phyloP scores from a whole-genome alignment of 2,888 invertebrate genomes.

The Dolomedes plantarius region DNA sequence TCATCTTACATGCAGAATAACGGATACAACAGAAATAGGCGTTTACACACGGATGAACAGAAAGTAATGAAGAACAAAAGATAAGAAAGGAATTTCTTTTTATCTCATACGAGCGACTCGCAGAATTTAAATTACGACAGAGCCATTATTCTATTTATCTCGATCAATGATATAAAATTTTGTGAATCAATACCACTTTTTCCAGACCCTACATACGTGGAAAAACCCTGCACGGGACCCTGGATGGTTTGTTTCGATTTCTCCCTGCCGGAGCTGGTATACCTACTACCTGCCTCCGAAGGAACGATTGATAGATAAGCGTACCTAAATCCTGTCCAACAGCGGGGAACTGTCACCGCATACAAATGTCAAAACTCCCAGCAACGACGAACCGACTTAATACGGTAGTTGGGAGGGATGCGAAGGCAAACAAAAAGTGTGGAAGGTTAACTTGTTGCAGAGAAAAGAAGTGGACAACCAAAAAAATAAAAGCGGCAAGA shows the following conservation, averaged over 20 bases:
- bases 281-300: conserved; percentile 29
- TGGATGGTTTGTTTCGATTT: conserved; percentile 4
- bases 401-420: conserved; percentile 21
- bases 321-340: conserved; percentile 63
- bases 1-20: too few relatives aligned
- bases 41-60: too few relatives aligned
- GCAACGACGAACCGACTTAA: conserved; percentile 37
- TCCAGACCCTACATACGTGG: too few relatives aligned
- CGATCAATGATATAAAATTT: too few relatives aligned
- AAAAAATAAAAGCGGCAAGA: not conserved
- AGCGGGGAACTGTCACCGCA: conserved; percentile 64
- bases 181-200: too few relatives aligned
- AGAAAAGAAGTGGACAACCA: conserved; percentile 9
- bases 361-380: conserved; percentile 64
- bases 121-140: too few relatives aligned
- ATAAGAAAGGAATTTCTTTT: too few relatives aligned
- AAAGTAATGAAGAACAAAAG: too few relatives aligned
- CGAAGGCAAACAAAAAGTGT: conserved; percentile 57
- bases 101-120: too few relatives aligned
- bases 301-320: conserved; percentile 67
- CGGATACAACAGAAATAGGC: too few relatives aligned
- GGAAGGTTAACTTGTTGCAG: conserved; percentile 66
- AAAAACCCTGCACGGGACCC: not conserved
- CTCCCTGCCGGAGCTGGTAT: not conserved
- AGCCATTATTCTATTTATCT: too few relatives aligned